A percentile compares a stretch with the other conserved stretches of the same genome.
Conservation (phyloP, 2,888 invertebrate species). For the Oligia fasciuncula region DNA sequence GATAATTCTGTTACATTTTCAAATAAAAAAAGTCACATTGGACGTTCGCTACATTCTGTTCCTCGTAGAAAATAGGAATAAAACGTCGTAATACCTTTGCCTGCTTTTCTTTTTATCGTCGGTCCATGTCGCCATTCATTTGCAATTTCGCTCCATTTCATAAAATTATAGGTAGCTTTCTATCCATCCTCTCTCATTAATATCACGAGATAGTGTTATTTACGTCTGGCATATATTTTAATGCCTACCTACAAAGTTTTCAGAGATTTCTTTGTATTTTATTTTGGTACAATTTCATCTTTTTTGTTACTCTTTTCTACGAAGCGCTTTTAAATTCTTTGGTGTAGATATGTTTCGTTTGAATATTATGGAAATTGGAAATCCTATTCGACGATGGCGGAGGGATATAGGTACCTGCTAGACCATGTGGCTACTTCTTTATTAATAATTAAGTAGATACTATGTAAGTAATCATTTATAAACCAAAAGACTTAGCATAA, state of each 20-base stretch:
- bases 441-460: too few species aligned
- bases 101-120: constrained; percentile 37
- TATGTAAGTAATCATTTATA: too few species aligned
- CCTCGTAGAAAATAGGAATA: constrained; percentile 32
- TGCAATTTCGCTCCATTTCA: constrained; percentile 52
- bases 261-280: not conserved
- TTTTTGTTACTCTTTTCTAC: not conserved
- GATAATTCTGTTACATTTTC: constrained; percentile 45
- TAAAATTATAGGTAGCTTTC: constrained; percentile 26
- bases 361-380: not conserved
- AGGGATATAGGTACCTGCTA: not conserved
- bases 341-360: not conserved
- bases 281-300: not conserved
- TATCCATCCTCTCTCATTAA: constrained; percentile 12
- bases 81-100: constrained; percentile 38
- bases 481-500: too few species aligned
- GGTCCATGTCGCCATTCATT: constrained; percentile 43
- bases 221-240: not conserved
- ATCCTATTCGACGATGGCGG: not conserved
- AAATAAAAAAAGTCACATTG: constrained; percentile 44
- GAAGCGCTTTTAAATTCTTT: not conserved
- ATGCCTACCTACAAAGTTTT: not conserved
- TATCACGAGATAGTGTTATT: constrained; percentile 3
- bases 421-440: too few species aligned
- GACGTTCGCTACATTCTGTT: constrained; percentile 41